These are phyloP conservation scores for Chloropsis cyanopogon DNA, from an alignment of 2,113 vertebrate genomes.

Conservation along the genomic window DNA sequence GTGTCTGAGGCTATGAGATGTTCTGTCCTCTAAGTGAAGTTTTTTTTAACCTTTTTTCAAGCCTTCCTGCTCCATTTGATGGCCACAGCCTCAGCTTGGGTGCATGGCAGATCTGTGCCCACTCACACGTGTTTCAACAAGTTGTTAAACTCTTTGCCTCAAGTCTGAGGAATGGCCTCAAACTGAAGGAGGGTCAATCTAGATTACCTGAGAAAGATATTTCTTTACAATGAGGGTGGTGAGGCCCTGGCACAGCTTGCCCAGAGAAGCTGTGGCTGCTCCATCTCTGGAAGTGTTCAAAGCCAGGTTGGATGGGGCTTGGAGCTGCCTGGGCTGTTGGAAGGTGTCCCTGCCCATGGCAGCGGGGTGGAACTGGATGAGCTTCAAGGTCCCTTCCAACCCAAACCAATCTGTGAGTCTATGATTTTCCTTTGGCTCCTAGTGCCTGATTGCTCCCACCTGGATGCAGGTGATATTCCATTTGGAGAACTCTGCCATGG, in stretches of 20 bases:
- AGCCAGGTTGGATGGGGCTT: background rate
- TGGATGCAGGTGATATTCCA: background rate
- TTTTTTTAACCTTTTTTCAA: background rate
- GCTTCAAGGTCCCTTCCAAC: background rate
- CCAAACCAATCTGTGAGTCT: background rate
- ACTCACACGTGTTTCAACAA: background rate
- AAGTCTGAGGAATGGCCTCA: background rate
- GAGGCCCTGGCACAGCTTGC: background rate
- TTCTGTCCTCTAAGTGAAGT: background rate
- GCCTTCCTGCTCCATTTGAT: background rate
- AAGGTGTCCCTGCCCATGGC: background rate
- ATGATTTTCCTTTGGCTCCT: background rate
- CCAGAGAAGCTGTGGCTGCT: background rate
- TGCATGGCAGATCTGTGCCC: rapidly evolving
- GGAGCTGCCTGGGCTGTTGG: background rate
- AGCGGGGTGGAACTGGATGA: background rate
- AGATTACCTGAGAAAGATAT: background rate
- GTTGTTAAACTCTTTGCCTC: background rate
- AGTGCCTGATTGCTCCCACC: background rate
- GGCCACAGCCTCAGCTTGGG: background rate
- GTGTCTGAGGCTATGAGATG: background rate
- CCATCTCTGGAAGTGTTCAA: background rate
- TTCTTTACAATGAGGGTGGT: background rate
- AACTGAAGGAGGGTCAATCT: background rate
- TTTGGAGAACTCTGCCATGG: rapidly evolving